A percentile compares a stretch with the other conserved stretches of the same genome.
Conservation (phyloP, 2,113 vertebrate genomes). For the Gobiocypris rarus region DNA sequence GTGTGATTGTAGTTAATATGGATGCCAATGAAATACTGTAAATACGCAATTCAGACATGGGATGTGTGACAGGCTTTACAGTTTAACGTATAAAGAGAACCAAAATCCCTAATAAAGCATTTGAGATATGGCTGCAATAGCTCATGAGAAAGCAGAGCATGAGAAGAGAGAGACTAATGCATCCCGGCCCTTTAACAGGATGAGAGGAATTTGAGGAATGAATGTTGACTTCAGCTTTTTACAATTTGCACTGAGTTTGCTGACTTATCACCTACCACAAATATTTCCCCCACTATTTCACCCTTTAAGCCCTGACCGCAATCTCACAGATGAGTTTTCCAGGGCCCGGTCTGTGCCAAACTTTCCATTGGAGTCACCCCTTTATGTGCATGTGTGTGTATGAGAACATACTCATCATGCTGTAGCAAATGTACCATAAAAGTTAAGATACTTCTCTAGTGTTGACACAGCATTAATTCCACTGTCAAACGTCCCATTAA, state of each 20-base stretch:
- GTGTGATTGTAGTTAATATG: background rate
- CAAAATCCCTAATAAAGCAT: conserved; percentile 6
- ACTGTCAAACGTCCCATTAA: conserved; percentile 35
- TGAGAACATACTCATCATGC: conserved; percentile 41
- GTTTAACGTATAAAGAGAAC: conserved; percentile 6
- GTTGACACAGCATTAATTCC: conserved; percentile 43
- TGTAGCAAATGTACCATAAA: conserved; percentile 41
- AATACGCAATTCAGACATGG: background rate
- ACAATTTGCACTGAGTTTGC: conserved; percentile 49
- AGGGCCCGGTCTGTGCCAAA: conserved; percentile 30
- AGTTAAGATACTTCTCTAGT: conserved; percentile 9
- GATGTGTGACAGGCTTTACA: background rate
- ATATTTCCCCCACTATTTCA: conserved; percentile 42
- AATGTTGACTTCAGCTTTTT: conserved; percentile 59
- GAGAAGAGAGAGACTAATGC: conserved; percentile 35
- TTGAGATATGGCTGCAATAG: conserved; percentile 18
- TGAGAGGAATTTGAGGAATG: conserved; percentile 54
- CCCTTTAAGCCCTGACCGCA: conserved; percentile 35
- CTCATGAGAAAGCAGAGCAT: conserved; percentile 38
- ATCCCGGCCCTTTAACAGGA: conserved; percentile 32
- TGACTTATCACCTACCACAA: conserved; percentile 59
- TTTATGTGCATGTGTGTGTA: conserved; percentile 18
- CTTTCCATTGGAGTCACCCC: conserved; percentile 22
- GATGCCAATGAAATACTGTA: background rate
- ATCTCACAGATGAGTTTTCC: conserved; percentile 59